Conservation (phyloP, 2,888 invertebrate genomes). For the Heliconius ismenius region DNA sequence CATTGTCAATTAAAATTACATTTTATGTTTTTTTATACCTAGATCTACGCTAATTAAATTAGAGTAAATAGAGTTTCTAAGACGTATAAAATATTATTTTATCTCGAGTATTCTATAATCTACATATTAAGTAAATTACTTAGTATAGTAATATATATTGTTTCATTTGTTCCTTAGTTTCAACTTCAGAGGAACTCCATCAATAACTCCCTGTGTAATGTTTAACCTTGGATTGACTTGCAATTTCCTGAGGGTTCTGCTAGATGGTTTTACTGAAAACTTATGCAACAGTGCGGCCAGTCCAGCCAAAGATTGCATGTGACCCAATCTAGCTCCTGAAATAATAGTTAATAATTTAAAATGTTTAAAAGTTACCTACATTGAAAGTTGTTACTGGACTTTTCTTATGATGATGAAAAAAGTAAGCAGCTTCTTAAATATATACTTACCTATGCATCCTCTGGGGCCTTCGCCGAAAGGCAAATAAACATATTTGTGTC, state of each 20-base stretch:
- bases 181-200: constrained; percentile 42
- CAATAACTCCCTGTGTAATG: constrained; percentile 38
- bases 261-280: constrained; percentile 54
- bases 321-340: constrained; percentile 60
- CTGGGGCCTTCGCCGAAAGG: constrained; percentile 67
- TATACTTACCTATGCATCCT: constrained; percentile 61
- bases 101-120: background rate
- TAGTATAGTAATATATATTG: background rate
- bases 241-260: constrained; percentile 29
- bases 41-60: too few relatives aligned
- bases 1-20: too few relatives aligned
- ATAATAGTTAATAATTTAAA: constrained; percentile 25
- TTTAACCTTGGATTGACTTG: constrained; percentile 39
- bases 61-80: too few relatives aligned
- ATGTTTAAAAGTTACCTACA: background rate
- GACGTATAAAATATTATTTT: too few relatives aligned
- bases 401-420: background rate
- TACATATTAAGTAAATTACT: background rate
- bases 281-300: constrained; percentile 59
- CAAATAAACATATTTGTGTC: constrained; percentile 54
- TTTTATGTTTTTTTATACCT: too few relatives aligned
- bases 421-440: background rate
- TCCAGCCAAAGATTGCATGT: constrained; percentile 66
- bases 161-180: constrained; percentile 28
- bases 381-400: too few relatives aligned